Evolutionary conservation across 2,113 vertebrate genomes (phyloP), one percentile per base, ranked within the genome.

Genomic region (Gymnogyps californianus): DNA sequence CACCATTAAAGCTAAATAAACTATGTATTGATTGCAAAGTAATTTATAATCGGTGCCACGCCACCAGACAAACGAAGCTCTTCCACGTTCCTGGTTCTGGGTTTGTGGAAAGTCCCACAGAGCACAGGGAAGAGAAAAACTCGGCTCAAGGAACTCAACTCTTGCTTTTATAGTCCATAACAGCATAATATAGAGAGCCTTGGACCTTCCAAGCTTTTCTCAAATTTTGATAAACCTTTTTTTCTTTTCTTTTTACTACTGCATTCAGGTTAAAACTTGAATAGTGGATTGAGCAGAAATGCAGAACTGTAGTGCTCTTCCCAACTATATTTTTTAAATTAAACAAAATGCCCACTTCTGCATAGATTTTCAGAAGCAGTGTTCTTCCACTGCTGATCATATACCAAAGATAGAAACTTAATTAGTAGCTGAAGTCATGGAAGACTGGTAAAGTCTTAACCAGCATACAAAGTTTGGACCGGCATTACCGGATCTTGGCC

Each of bases 131-230:
- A 55, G 16, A 54, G 42, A 58, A 80, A n/a, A 81, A 28, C 2
- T 4, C 15, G 47, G 31, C 28, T 69, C 7, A 15, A 28, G 17
- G 11, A n/a, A 70, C 38, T 52, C 6, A 1, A 3, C 21, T 66
- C 10, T 36, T 2, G 4, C 26, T 58, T 21, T 11, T 24, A 5
- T 1, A 55, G 42, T 20, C 14, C 0, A 0, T 52, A 58, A 34
- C 9, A 59, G 21, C 4, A 2, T 18, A 44, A 42, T 6, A 44
- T 0, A 18, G 6, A 25, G 9, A 11, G 4, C 28, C 31, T 58
- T 40, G 6, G 9, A 13, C 16, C 3, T 31, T 54, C 14, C 20
- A 59, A 13, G 29, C 8, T 55, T 36, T 36, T 16, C 15, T 75
- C 25, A 54, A 10, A 31, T 40, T 32, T n/a, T 54, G 3, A 40